Conservation (phyloP, 2,113 vertebrate species). For the Datnioides undecimradiatus region DNA sequence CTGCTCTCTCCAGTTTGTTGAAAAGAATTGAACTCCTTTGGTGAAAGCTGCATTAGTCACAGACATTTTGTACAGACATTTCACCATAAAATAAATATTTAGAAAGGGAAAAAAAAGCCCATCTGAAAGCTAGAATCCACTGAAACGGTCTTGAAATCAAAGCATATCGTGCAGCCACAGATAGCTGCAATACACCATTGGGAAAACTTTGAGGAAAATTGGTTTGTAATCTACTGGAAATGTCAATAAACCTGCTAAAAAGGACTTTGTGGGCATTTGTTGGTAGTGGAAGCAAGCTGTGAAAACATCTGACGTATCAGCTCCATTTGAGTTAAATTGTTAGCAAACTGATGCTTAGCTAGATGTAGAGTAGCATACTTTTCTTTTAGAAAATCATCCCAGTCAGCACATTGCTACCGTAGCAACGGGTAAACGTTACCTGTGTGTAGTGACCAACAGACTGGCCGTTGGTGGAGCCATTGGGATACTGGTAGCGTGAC, state of each 20-base stretch:
- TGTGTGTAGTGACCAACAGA: constrained; percentile 77
- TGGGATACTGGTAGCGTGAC: constrained; percentile 60
- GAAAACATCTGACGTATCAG: too few relatives aligned
- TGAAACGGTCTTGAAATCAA: too few relatives aligned
- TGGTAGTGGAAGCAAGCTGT: too few relatives aligned
- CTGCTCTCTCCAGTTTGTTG: not conserved
- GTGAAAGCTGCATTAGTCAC: not conserved
- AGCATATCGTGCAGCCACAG: too few relatives aligned
- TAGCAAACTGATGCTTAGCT: too few relatives aligned
- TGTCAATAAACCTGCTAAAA: too few relatives aligned
- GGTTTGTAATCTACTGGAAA: too few relatives aligned
- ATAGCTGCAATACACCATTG: too few relatives aligned
- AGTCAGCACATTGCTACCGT: not conserved
- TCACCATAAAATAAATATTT: not conserved
- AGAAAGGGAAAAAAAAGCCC: not conserved
- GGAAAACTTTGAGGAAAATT: too few relatives aligned
- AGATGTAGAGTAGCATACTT: not conserved
- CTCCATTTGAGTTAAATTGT: too few relatives aligned
- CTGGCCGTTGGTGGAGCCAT: constrained; percentile 34
- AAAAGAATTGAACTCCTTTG: not conserved
- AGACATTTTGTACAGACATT: not conserved
- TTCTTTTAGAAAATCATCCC: not conserved
- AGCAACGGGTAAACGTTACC: constrained; percentile 54
- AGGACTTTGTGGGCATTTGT: too few relatives aligned
- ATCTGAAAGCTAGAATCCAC: not conserved